phyloP scores from a whole-genome alignment of 1,140 invertebrate species.

The Drosophila insularis region DNA sequence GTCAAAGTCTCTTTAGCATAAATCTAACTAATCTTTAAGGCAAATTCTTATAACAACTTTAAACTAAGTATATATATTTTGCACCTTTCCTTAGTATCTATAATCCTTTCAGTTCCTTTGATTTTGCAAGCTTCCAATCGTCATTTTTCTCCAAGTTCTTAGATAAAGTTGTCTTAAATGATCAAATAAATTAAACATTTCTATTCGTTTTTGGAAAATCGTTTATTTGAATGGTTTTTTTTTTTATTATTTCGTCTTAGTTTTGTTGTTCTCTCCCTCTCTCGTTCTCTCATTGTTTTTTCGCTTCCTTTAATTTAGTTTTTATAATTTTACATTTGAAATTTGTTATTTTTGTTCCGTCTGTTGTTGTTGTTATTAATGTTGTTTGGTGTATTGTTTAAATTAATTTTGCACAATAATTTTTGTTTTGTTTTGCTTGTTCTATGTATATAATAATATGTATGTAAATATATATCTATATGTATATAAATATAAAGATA shows the following conservation, averaged over 20 bases:
- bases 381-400: slow-evolving; percentile 7
- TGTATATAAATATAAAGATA: slow-evolving; percentile 49
- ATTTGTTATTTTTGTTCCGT: slow-evolving; percentile 46
- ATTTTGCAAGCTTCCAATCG: no score
- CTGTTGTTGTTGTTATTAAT: slow-evolving; percentile 17
- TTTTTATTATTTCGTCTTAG: slow-evolving; percentile 33
- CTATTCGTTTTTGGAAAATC: slow-evolving; percentile 53
- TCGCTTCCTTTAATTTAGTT: slow-evolving; percentile 30
- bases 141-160: no score
- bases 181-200: neutral
- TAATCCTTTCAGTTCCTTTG: no score
- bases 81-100: no score
- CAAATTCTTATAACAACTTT: no score
- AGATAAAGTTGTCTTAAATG: no score
- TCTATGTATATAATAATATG: slow-evolving; percentile 42
- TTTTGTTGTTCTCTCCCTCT: slow-evolving; percentile 8
- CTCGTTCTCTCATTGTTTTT: slow-evolving; percentile 2
- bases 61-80: no score
- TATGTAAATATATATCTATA: slow-evolving; percentile 42
- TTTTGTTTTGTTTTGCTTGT: slow-evolving; percentile 26
- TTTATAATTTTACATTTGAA: slow-evolving; percentile 37
- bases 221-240: slow-evolving; percentile 52
- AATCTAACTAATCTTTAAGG: no score
- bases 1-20: no score
- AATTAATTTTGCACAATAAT: slow-evolving; percentile 48